A percentile compares a stretch with the other conserved stretches of the same genome.
These are phyloP conservation scores for Typhlichthys eigenmanni DNA, from an alignment of 2,797 vertebrate species.

Conservation along the genomic window DNA sequence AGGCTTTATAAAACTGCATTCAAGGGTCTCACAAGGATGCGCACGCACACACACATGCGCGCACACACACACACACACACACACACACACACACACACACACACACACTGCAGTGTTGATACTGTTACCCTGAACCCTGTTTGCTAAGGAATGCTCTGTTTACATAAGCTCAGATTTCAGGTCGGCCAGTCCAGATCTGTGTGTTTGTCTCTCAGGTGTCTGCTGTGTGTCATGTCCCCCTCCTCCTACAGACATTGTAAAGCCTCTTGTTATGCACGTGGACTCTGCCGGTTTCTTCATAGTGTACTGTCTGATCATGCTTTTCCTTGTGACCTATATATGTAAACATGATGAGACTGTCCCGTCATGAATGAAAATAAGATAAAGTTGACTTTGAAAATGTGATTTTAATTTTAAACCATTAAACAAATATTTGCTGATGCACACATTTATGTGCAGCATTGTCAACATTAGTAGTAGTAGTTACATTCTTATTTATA, in stretches of 20 bases:
- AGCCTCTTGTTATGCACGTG: too few relatives aligned
- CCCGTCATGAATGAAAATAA: too few relatives aligned
- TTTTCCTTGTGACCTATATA: too few relatives aligned
- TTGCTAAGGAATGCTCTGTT: slow-evolving; percentile 68
- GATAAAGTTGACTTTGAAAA: too few relatives aligned
- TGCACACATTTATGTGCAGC: too few relatives aligned
- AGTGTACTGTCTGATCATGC: too few relatives aligned
- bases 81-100: slow-evolving; percentile 3
- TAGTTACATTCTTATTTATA: slow-evolving; percentile 6
- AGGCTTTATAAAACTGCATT: slow-evolving; percentile 6
- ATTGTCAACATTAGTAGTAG: too few relatives aligned
- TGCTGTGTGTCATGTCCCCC: slow-evolving; percentile 51
- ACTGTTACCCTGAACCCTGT: neutral
- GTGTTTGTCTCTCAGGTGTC: slow-evolving; percentile 62
- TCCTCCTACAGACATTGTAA: slow-evolving; percentile 16
- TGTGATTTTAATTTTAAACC: too few relatives aligned
- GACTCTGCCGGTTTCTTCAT: too few relatives aligned
- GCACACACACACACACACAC: slow-evolving; percentile 1
- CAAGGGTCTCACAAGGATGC: neutral
- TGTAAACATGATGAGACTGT: too few relatives aligned
- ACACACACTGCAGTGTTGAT: neutral
- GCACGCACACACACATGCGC: neutral
- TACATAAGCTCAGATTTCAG: slow-evolving; percentile 56
- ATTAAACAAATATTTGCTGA: too few relatives aligned
- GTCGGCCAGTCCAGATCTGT: slow-evolving; percentile 35